phyloP scores from a whole-genome alignment of 2,888 invertebrate genomes.

The Apomyelois bistriatella region DNA sequence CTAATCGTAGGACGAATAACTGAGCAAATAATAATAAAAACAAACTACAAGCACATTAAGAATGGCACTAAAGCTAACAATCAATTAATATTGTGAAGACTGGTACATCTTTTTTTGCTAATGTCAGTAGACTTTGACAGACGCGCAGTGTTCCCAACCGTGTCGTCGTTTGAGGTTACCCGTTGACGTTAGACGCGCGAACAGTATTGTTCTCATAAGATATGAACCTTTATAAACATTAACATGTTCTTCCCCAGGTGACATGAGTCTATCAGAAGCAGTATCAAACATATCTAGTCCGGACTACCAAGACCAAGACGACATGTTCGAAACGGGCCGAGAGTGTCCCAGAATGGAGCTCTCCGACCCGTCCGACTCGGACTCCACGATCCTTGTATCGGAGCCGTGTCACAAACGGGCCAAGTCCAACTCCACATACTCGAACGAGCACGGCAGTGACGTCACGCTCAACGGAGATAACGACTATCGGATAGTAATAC shows the following conservation, averaged over 20 bases:
- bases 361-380: conserved; percentile 93
- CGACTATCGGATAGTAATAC: conserved; percentile 90
- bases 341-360: conserved; percentile 91
- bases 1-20: too few relatives aligned
- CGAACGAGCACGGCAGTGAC: conserved; percentile 80
- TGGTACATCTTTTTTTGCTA: too few relatives aligned
- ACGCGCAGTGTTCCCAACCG: too few relatives aligned
- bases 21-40: too few relatives aligned
- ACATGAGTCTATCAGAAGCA: conserved; percentile 91
- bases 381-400: conserved; percentile 92
- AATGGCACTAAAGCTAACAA: too few relatives aligned
- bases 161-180: too few relatives aligned
- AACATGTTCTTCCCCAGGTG: conserved; percentile 74
- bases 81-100: too few relatives aligned
- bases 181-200: too few relatives aligned
- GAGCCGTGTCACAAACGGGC: conserved; percentile 83
- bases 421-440: conserved; percentile 67
- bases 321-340: conserved; percentile 87
- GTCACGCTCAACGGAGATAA: conserved; percentile 74
- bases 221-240: not conserved
- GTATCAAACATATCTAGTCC: conserved; percentile 94
- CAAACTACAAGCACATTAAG: too few relatives aligned
- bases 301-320: conserved; percentile 93
- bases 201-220: too few relatives aligned
- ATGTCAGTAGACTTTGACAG: too few relatives aligned